Base-by-base conservation (phyloP, 2,888 invertebrate genomes). In the Lobophora halterata region DNA sequence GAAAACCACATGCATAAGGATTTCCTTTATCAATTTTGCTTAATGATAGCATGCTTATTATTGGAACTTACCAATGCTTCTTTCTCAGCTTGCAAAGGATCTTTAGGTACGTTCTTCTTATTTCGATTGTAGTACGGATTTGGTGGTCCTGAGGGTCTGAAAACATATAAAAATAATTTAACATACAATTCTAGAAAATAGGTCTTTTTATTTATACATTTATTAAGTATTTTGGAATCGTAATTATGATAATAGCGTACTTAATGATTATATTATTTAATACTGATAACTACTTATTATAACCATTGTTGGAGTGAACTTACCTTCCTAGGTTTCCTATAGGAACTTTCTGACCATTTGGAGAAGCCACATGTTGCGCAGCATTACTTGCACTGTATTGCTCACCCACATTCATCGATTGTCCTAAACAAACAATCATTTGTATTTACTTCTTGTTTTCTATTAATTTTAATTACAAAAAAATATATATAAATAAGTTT, bases 11-110 rank as follows among this genome's bases (percentile, higher is more conserved):
- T n/a, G n/a, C n/a, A n/a, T n/a, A n/a, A n/a, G n/a, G n/a, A n/a
- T n/a, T n/a, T n/a, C n/a, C n/a, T n/a, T n/a, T n/a, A n/a, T n/a
- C n/a, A n/a, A n/a, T n/a, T n/a, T n/a, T n/a, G n/a, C n/a, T n/a
- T n/a, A n/a, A n/a, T n/a, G n/a, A n/a, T n/a, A n/a, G n/a, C n/a
- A n/a, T n/a, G n/a, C n/a, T n/a, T n/a, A n/a, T n/a, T n/a, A n/a
- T n/a, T 9, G 6, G n/a, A 30, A 52, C 80, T 78, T 75, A 91
- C 91, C 82, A 90, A 60, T 8, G 90, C 90, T 68, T 91, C 91
- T 52, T 90, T 90, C 71, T 91, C 91, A 1, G 86, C 88, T 63
- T 88, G 85, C 2, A 86, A 55, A 1, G 72, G 87, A 55, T 87
- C 89, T 62, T 87, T 88, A 2, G 65, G 57, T 3, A 60, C 58